Evolutionary conservation across 2,113 vertebrate species (phyloP).

Genomic region (Hippolais icterina): DNA sequence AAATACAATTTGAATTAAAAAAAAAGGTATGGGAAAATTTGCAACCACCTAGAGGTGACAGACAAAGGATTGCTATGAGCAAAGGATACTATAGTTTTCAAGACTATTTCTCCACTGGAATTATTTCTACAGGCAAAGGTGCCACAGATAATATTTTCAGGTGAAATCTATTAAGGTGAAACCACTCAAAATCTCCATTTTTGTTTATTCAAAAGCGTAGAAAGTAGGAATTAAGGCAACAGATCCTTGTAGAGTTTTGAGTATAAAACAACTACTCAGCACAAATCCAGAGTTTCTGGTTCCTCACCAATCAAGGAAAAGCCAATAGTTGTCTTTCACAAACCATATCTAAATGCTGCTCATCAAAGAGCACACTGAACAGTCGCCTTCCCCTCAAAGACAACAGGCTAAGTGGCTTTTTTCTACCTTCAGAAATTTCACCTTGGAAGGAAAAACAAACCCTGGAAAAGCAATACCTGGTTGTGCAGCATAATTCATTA

Average conservation of each 20-base stretch:
- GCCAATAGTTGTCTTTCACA: not conserved
- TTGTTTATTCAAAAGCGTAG: not conserved
- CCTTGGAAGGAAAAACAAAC: not conserved
- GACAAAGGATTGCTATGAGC: not conserved
- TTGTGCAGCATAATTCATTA: constrained; percentile 91
- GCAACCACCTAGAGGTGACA: not conserved
- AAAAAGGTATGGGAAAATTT: not conserved
- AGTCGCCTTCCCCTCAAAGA: not conserved
- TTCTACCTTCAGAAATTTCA: not conserved
- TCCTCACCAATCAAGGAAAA: not conserved
- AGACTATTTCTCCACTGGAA: not conserved
- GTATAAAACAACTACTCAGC: not conserved
- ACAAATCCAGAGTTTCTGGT: not conserved
- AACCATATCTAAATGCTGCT: not conserved
- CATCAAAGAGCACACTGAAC: not conserved
- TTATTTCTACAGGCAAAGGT: not conserved
- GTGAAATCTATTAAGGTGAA: not conserved
- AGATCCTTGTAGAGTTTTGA: not conserved
- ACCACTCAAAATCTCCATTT: not conserved
- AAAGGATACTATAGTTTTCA: not conserved
- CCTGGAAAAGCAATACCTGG: constrained; percentile 77
- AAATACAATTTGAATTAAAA: not conserved
- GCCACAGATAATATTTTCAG: not conserved
- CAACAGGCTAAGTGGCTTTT: not conserved
- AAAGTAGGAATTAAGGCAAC: not conserved